Base-by-base conservation (phyloP, 2,888 invertebrate species). In the Scaptomyza cyrtandrae region DNA sequence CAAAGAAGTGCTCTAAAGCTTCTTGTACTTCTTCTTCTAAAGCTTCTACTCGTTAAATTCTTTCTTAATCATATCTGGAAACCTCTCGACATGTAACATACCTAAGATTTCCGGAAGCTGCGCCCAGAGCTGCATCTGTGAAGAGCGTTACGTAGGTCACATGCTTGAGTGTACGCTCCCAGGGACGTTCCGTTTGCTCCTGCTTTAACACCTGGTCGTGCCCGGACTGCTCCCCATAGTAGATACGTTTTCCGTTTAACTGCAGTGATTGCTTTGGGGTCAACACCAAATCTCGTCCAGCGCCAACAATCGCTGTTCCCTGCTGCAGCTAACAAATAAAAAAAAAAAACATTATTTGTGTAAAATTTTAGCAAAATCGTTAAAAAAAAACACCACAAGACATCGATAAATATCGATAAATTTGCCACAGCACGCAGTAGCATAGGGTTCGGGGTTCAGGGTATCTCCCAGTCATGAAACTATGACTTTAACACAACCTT, bases 91-190 rank as follows among this genome's bases (percentile, higher is more conserved):
- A 39, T n/a, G 37, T n/a, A 14, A 37, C 71, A 50, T 84, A 92
- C 92, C 91, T 91, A 16, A 90, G 59, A 72, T 91, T 89, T 19
- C 90, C 90, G 7, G 82, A 77, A 4, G 80, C 88, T 19, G 86
- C 86, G 2, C 76, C 80, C 5, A 80, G 68, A 6, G 86, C 86
- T n/a, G 87, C 76, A 64, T 90, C 83, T 33, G 90, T 86, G 44
- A 90, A 90, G 11, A 95, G 92, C 2, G 95, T 94, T 73, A 95
- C 93, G 82, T 94, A 94, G 6, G 94, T 94, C 70, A 95, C 94
- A 91, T 95, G 95, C 65, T 95, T 93, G 37, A 96, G 90, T 2
- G 95, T 95, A 63, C 94, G 93, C 90, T 95, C 95, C 95, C 95
- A 96, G 80, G 93, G 93, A 6, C 84, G 80, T 64, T 31, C 9